Evolutionary conservation across 2,888 invertebrate genomes (phyloP), one percentile per base, ranked within the genome.

Genomic region (Drosophila multiciliata): DNA sequence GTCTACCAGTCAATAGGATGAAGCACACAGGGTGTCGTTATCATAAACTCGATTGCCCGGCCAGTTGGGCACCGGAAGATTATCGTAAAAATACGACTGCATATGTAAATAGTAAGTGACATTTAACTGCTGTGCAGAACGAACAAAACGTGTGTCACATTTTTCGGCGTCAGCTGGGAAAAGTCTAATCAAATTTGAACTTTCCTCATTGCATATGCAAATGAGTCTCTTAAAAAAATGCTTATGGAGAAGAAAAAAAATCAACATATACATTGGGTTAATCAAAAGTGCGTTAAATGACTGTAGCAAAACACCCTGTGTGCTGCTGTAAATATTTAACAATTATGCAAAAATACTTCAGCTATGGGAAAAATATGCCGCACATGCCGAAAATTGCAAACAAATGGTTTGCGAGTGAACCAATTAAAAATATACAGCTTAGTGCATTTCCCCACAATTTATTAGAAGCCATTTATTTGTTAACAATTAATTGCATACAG

Each of bases 11-110:
- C 49, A 40, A 35, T 36, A n/a, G 50, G 54, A 6, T 12, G 15
- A 1, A 23, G 35, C 38, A 66, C 54, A 73, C 79, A 79, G 69
- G 66, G 69, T 72, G 78, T 70, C 73, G 62, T 80, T 75, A 80
- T 68, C 81, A 78, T 84, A 82, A 83, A 80, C 61, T 29, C 53
- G 77, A 80, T 64, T 77, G 77, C 40, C 36, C 36, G 62, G 32
- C 76, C 73, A 76, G 72, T 48, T 52, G 54, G 40, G 52, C 48
- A 64, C 32, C 60, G 48, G 53, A 65, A 61, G 35, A 67, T 69
- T 69, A 68, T 64, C 81, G 59, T 78, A 78, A 75, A 70, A 52
- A 64, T 57, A 35, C 54, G 63, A 33, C 67, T 77, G 66, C 71
- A 78, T 65, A 81, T 71, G 82, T 73, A 75, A 83, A 61, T 62